Conservation (phyloP, 2,113 vertebrate species). For the Microtus montanus region DNA sequence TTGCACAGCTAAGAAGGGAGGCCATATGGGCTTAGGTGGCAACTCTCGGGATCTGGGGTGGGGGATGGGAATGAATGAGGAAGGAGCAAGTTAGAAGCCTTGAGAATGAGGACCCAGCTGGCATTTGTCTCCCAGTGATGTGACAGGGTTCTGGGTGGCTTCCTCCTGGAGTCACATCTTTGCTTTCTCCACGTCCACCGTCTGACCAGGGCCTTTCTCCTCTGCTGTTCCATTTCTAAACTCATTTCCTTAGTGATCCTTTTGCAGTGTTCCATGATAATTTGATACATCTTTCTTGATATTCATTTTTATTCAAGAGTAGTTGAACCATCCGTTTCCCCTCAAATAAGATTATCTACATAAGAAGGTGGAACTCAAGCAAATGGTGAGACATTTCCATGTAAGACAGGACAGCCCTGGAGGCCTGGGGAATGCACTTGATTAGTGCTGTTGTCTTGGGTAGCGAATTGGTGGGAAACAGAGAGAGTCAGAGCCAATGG, state of each 20-base stretch:
- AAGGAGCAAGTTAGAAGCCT: neutral
- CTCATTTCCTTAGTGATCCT: neutral
- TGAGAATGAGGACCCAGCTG: too few relatives aligned
- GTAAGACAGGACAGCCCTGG: neutral
- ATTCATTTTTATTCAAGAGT: conserved; percentile 1
- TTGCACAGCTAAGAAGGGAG: neutral
- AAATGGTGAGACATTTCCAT: neutral
- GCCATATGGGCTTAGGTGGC: neutral
- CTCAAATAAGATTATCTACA: neutral
- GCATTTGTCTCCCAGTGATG: neutral
- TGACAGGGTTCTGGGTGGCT: neutral
- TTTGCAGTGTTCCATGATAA: neutral
- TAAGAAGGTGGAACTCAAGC: neutral
- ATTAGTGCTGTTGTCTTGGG: conserved; percentile 14
- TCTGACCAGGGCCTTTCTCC: neutral
- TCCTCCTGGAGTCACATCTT: neutral
- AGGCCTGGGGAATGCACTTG: neutral
- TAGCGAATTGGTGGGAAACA: conserved; percentile 34
- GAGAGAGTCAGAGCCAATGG: conserved; percentile 4
- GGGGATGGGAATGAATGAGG: neutral
- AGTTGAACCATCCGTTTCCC: neutral
- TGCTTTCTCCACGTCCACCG: neutral
- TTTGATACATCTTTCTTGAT: neutral
- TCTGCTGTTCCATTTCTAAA: neutral
- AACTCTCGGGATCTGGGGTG: neutral